These are phyloP conservation scores for Spodoptera littoralis DNA, from an alignment of 2,888 invertebrate species.

Conservation along the genomic window DNA sequence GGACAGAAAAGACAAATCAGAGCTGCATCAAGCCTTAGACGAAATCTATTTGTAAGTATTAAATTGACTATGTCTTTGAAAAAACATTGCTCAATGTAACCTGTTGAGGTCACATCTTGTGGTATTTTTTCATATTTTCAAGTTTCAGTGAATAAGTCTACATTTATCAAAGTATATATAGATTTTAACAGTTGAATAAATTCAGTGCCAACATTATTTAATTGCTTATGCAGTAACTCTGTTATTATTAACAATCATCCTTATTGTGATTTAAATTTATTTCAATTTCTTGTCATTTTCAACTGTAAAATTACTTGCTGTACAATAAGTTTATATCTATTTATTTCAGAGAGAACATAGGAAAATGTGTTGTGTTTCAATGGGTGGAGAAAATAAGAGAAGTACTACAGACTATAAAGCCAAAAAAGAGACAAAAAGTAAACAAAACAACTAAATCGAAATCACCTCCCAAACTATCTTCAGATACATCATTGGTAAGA, in stretches of 20 bases:
- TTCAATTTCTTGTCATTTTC: no score
- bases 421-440: constrained; percentile 60
- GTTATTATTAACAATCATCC: no score
- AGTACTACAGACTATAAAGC: constrained; percentile 77
- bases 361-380: constrained; percentile 92
- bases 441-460: no score
- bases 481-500: constrained; percentile 54
- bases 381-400: constrained; percentile 93
- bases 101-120: no score
- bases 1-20: constrained; percentile 87
- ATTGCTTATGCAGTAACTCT: background rate
- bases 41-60: constrained; percentile 91
- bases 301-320: no score
- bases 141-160: no score
- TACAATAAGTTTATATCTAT: background rate
- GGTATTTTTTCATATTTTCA: no score
- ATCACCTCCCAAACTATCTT: no score
- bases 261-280: no score
- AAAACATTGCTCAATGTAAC: no score
- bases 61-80: background rate
- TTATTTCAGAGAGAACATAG: constrained; percentile 89
- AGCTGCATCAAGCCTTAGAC: constrained; percentile 88
- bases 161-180: no score
- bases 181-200: background rate
- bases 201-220: background rate